Conservation (phyloP, 2,113 vertebrate species). For the Empidonax traillii region DNA sequence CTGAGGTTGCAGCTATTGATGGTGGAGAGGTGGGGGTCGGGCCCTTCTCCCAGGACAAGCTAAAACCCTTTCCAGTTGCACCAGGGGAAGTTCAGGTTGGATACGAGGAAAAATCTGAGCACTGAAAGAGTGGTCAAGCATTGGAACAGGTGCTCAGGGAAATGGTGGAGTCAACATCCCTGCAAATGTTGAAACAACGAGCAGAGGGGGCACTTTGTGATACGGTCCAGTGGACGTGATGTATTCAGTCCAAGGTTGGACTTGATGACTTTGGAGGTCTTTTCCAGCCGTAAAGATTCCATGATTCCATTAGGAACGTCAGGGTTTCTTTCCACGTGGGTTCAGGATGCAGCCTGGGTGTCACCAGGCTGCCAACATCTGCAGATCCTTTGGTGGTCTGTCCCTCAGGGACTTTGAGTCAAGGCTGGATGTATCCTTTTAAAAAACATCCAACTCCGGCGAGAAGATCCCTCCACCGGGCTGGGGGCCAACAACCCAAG, state of each 20-base stretch:
- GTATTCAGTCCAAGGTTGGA: background rate
- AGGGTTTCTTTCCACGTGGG: background rate
- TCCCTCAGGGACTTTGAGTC: background rate
- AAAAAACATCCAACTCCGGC: background rate
- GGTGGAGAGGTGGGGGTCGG: background rate
- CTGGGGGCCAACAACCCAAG: background rate
- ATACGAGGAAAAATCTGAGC: background rate
- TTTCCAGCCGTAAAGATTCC: background rate
- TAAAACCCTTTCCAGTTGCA: rapidly evolving
- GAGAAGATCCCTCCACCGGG: background rate
- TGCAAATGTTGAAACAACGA: too few species aligned
- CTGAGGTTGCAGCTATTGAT: background rate
- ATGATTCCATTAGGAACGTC: background rate
- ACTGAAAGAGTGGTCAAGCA: background rate
- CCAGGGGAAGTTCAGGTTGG: background rate
- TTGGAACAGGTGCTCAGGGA: background rate
- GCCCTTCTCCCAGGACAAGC: background rate
- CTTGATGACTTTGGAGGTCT: background rate
- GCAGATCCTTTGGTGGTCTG: background rate
- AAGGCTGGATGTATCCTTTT: background rate
- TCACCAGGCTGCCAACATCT: background rate
- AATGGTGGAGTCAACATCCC: too few species aligned
- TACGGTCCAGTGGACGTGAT: background rate
- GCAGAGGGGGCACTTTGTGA: rapidly evolving
- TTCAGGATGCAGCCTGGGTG: background rate